Base-by-base conservation (phyloP, 2,113 vertebrate genomes). In the Forbesichthys agassizii region DNA sequence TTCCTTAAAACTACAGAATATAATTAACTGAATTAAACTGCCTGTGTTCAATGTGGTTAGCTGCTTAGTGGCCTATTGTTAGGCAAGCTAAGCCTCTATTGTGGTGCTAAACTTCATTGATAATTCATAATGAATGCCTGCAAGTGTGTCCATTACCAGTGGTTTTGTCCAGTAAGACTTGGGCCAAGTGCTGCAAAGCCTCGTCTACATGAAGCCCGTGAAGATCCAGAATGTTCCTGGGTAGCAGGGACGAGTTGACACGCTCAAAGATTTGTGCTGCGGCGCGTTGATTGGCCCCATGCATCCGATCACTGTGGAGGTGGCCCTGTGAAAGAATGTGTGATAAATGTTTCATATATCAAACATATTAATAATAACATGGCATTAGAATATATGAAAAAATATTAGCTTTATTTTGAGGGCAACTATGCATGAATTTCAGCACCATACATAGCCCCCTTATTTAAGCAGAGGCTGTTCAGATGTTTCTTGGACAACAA, bases 201-300 rank as follows among this genome's bases (percentile, higher is more conserved):
- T 99, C 97, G 33, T 94, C 92, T 42, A 99, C 96, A 69, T 99
- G 98, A 42, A 99, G 93, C 33, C 98, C 98, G 13, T 99, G 98
- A 12, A 99, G 94, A 79, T 99, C 97, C 87, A 99, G 86, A 82
- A 98, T 93, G 56, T 98, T 99, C 82, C 91, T 91, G 1, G 96
- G 96, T 75, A 99, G 88, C 68, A 98, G 89, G 0, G 95, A 95
- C 14, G 93, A 79, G 62, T 99, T 99, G 73, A 95, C 94, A 75
- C 86, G 93, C 84, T 96, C 90, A 81, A 99, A 98, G 81, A 99
- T 98, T 70, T 95, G 93, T 80, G 92, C 67, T 8, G 96, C 95
- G 48, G 97, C 97, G 14, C 95, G 93, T 55, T 93, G 92, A 82
- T 99, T 95, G 53, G 96, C 96, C 85, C 98, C 96, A 83, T 86